Conservation (phyloP, 53 echinoderm and acorn worm genomes). For the Zoroaster sp. region DNA sequence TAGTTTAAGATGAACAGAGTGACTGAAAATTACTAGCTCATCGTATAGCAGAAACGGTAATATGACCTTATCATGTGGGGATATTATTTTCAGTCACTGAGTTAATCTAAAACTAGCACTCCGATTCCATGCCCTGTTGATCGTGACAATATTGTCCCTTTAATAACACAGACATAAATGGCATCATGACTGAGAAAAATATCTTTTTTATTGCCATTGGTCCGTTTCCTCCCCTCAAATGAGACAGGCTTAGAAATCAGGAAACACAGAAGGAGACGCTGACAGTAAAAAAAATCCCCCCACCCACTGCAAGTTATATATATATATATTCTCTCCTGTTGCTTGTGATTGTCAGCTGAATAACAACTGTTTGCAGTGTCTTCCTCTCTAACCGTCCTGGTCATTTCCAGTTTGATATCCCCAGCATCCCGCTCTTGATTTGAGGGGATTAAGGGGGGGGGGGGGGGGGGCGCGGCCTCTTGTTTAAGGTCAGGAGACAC, state of each 20-base stretch:
- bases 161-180: no score
- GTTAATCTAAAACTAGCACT: no score
- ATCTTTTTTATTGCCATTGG: neutral
- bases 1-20: no score
- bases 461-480: no score
- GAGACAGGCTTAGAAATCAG: neutral
- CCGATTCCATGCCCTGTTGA: no score
- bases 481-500: neutral
- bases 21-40: no score
- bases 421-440: constrained; percentile 24
- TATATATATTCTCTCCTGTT: neutral
- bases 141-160: no score
- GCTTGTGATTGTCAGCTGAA: neutral
- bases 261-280: constrained; percentile 4
- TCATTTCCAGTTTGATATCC: constrained; percentile 4
- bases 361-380: neutral
- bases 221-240: neutral
- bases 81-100: no score
- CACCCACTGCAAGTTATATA: constrained; percentile 20
- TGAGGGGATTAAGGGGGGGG: constrained; percentile 22
- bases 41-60: no score
- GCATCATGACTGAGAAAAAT: no score
- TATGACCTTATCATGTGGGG: no score
- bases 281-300: neutral
- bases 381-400: neutral